Evolutionary conservation across 2,888 invertebrate species (phyloP).

Genomic region (Lithosia quadra): DNA sequence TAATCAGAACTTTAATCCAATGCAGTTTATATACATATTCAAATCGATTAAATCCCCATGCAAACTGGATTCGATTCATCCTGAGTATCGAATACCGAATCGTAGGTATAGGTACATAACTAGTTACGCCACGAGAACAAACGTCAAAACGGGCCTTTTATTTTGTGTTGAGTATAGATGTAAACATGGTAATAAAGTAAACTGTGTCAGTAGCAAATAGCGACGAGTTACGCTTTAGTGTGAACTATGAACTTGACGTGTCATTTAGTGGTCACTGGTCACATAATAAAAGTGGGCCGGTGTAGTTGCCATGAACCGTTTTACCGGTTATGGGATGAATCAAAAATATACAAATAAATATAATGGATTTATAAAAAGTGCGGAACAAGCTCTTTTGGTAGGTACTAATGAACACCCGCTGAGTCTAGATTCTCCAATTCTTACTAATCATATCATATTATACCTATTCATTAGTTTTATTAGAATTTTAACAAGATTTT

Average conservation of each 20-base stretch:
- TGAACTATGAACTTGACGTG: conserved; percentile 1
- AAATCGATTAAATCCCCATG: too few relatives aligned
- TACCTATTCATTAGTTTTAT: neutral
- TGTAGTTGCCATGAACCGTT: neutral
- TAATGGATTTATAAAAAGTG: too few relatives aligned
- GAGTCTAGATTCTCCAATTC: neutral
- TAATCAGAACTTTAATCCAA: too few relatives aligned
- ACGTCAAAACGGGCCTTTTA: too few relatives aligned
- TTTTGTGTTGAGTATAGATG: too few relatives aligned
- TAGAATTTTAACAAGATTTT: neutral
- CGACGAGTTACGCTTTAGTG: neutral
- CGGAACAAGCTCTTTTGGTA: too few relatives aligned
- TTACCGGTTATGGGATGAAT: neutral
- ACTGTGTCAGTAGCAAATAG: conserved; percentile 6
- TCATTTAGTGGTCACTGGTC: neutral
- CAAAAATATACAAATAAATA: neutral
- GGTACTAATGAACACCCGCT: neutral
- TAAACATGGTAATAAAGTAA: conserved; percentile 5
- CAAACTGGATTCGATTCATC: too few relatives aligned
- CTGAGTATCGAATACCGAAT: too few relatives aligned
- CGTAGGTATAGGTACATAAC: too few relatives aligned
- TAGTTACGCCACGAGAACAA: too few relatives aligned
- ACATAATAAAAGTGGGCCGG: conserved; percentile 1
- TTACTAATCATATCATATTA: neutral
- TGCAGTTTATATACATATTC: too few relatives aligned